Base-by-base conservation (phyloP, 2,888 invertebrate genomes). In the Embidobia sp. region DNA sequence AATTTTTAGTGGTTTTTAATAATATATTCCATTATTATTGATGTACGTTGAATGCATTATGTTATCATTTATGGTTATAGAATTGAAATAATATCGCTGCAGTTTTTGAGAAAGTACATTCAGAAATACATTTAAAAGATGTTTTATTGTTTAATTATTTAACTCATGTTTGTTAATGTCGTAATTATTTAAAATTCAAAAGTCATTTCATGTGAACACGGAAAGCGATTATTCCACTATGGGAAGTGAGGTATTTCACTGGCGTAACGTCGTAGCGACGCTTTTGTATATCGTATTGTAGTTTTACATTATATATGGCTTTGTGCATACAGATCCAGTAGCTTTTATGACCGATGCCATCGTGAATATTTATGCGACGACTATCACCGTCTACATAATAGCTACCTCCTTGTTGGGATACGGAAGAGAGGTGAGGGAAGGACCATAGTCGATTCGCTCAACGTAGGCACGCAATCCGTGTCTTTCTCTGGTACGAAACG, bases 321-420 rank as follows among this genome's bases (percentile, higher is more conserved):
- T 78, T 66, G 69, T 44, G 80, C 70, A 77, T 48, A 78, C 80
- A 81, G 82, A 81, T 81, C 84, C 86, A 82, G 88, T 87, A 88
- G 88, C 88, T 84, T 88, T 88, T 88, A 88, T 83, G 85, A 82
- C 83, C 85, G 84, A 82, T 79, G 83, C 83, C 82, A 82, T 85
- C 85, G 85, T 86, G 88, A 88, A 88, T 88, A 88, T 88, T 88
- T 88, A 88, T 88, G 87, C 85, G 79, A 79, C 79, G 80, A 85
- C 85, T 87, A 86, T 88, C 87, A 87, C 86, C 85, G 85, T 87
- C 85, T 84, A 85, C 85, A 85, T 87, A 88, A 88, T 88, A 85
- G 85, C 81, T 78, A 82, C 80, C 82, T 83, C 79, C 81, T 77
- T 74, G 77, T 73, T 81, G 78, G 80, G 79, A 82, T 73, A 80